These are phyloP conservation scores for Leuciscus idus DNA, from an alignment of 2,113 vertebrate species.

Conservation along the genomic window DNA sequence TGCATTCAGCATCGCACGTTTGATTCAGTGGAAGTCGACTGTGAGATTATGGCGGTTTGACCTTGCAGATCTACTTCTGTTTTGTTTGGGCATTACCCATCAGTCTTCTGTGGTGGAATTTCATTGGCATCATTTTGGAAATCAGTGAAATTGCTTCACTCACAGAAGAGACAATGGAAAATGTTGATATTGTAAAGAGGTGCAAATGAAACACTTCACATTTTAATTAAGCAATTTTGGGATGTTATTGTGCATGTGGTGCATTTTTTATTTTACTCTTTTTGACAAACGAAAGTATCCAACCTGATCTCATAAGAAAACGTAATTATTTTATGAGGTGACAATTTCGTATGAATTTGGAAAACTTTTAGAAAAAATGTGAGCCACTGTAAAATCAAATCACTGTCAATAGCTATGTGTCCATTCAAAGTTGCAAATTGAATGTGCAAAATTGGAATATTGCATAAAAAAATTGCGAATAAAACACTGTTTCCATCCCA, in stretches of 20 bases:
- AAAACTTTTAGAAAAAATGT: neutral
- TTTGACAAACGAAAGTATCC: neutral
- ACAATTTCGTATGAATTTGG: neutral
- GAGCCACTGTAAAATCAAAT: too few relatives aligned
- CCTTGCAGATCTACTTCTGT: neutral
- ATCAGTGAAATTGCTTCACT: neutral
- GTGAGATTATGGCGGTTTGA: conserved; percentile 14
- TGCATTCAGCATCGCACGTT: neutral
- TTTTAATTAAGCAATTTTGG: neutral
- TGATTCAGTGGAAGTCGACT: neutral
- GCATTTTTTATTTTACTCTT: neutral
- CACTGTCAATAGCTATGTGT: neutral
- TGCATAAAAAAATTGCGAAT: neutral
- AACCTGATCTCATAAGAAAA: neutral
- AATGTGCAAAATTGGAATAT: too few relatives aligned
- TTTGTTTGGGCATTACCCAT: neutral
- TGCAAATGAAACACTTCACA: neutral
- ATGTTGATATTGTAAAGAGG: neutral
- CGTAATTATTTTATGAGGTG: neutral
- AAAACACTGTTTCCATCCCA: too few relatives aligned
- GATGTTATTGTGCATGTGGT: neutral
- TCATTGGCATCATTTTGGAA: conserved; percentile 12
- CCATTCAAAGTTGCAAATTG: too few relatives aligned
- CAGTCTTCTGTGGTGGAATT: conserved; percentile 2
- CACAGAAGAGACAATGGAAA: neutral